A percentile compares a stretch with the other conserved stretches of the same genome.
Conservation (phyloP, 2,888 invertebrate species). For the Tenthredo notha region DNA sequence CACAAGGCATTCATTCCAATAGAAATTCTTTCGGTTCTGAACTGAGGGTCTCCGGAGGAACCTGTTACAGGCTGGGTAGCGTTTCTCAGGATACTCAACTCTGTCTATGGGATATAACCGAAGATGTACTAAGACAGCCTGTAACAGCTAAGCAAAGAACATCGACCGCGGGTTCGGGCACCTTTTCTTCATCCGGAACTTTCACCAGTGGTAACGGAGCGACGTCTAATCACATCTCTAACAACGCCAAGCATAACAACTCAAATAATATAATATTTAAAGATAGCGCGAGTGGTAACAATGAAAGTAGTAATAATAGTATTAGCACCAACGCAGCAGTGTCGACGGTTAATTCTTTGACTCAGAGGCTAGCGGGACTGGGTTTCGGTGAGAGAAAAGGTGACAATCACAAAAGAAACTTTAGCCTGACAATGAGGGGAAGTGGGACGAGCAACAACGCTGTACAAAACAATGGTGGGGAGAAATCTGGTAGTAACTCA, state of each 20-base stretch:
- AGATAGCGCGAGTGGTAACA: constrained; percentile 64
- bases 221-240: constrained; percentile 70
- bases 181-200: constrained; percentile 72
- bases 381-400: constrained; percentile 85
- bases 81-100: constrained; percentile 99
- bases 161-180: constrained; percentile 73
- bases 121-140: constrained; percentile 94
- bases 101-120: constrained; percentile 99
- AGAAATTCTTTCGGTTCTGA: constrained; percentile 78
- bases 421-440: constrained; percentile 83
- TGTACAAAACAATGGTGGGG: constrained; percentile 74
- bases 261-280: constrained; percentile 73
- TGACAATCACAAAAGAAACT: constrained; percentile 86
- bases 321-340: constrained; percentile 76
- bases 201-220: constrained; percentile 75
- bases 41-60: constrained; percentile 78
- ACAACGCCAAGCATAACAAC: constrained; percentile 73
- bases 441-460: constrained; percentile 73
- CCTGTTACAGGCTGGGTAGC: constrained; percentile 93
- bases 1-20: constrained; percentile 73
- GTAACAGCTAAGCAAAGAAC: constrained; percentile 78
- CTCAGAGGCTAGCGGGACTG: constrained; percentile 87
- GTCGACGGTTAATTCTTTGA: constrained; percentile 83
- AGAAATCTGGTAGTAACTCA: constrained; percentile 76
- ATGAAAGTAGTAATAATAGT: constrained; percentile 67